phyloP scores from a whole-genome alignment of 2,113 vertebrate species.

The Dasyurus viverrinus region DNA sequence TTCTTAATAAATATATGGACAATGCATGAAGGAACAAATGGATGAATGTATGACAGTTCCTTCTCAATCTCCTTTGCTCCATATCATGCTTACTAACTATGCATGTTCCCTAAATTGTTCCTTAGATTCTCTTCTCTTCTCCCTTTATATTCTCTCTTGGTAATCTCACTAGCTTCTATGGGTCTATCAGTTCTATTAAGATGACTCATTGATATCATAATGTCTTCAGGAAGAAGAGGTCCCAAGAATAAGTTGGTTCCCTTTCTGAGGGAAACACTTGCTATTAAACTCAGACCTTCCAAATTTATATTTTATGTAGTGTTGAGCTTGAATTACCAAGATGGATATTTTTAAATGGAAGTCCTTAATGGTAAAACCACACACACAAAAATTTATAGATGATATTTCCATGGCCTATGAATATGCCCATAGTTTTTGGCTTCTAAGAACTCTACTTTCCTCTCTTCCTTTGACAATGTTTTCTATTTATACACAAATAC shows the following conservation, averaged over 20 bases:
- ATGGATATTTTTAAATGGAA: background rate
- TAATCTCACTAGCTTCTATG: background rate
- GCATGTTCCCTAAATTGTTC: background rate
- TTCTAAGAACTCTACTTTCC: background rate
- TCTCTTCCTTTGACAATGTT: background rate
- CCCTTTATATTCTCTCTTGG: background rate
- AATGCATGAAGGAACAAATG: background rate
- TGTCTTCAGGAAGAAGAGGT: background rate
- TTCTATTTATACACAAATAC: background rate
- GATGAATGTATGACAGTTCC: background rate
- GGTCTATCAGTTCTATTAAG: background rate
- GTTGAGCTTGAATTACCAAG: background rate
- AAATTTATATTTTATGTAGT: background rate
- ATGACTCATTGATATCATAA: background rate
- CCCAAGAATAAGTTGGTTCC: background rate
- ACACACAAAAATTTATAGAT: background rate
- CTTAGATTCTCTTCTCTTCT: background rate
- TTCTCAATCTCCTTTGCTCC: background rate
- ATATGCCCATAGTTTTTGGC: background rate
- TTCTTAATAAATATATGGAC: background rate
- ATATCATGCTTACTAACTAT: background rate
- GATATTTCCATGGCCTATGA: background rate
- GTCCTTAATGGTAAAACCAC: background rate
- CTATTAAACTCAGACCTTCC: background rate
- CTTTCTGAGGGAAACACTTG: background rate